Evolutionary conservation across 2,797 vertebrate genomes (phyloP).

Genomic region (Protosalanx chinensis): DNA sequence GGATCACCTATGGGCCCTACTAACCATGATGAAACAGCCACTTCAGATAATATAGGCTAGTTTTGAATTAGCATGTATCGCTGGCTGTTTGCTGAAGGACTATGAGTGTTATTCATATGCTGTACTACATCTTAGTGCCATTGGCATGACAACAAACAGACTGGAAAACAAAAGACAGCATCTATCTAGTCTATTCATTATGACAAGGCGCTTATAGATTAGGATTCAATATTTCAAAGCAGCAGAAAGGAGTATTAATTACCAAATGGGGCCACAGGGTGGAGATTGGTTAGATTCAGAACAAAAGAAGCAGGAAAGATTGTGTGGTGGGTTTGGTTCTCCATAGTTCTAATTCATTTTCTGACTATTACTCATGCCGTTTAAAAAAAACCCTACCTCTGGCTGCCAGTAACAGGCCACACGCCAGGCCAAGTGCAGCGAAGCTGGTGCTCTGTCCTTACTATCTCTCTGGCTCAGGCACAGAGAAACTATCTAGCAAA

Average conservation of each 20-base stretch:
- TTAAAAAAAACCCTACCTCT: slow-evolving; percentile 37
- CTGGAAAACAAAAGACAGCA: slow-evolving; percentile 41
- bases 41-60: not conserved
- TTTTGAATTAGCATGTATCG: slow-evolving; percentile 63
- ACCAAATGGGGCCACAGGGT: slow-evolving; percentile 45
- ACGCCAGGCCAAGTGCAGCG: not conserved
- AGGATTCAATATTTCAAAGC: slow-evolving; percentile 37
- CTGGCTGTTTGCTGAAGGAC: slow-evolving; percentile 57
- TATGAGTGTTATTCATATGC: slow-evolving; percentile 29
- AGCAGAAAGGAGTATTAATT: slow-evolving; percentile 60
- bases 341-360: slow-evolving; percentile 64
- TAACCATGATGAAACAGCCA: not conserved
- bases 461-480: not conserved
- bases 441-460: not conserved
- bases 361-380: slow-evolving; percentile 48
- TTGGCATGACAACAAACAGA: slow-evolving; percentile 66
- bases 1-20: not conserved
- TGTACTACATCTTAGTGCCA: slow-evolving; percentile 46
- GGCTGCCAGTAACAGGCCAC: slow-evolving; percentile 15
- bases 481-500: too few species aligned
- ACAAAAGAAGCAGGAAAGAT: slow-evolving; percentile 15
- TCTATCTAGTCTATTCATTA: slow-evolving; percentile 26
- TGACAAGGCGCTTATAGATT: not conserved
- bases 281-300: slow-evolving; percentile 58
- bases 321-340: slow-evolving; percentile 42